Evolutionary conservation across 2,888 invertebrate species (phyloP), one percentile per base, ranked within the genome.

Genomic region (Cephus rjabovi): DNA sequence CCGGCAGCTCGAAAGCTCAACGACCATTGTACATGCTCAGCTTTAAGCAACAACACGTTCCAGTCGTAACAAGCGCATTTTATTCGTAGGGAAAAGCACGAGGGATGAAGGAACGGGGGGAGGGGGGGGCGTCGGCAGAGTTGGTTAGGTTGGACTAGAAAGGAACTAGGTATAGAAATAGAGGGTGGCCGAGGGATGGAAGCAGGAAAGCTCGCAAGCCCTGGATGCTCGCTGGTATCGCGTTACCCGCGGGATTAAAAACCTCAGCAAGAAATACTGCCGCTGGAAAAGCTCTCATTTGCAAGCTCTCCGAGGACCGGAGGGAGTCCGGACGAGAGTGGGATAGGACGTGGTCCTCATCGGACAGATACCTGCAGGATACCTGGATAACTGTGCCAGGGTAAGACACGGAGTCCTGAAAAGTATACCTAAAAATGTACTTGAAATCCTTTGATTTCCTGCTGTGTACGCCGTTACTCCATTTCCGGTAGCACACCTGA

Each of bases 261-360:
- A 86, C 85, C 87, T 85, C 85, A 80, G 85, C 84, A 88, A 88
- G 88, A 89, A 89, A 89, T 88, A 87, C 84, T 86, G 87, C 85
- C 81, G 83, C 83, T 84, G 86, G 83, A 83, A 86, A 87, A 86
- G 87, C 87, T 87, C 88, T 89, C 89, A 89, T 89, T 89, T 89
- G 87, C 87, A 87, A 89, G 85, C 88, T 84, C 82, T 15, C 40
- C 40, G 40, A 40, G 40, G 40, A 40, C 40, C 40, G 15, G 40
- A 15, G 15, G 40, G 15, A 40, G 6, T 40, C 40, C 15, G 6
- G 15, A 40, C 15, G 15, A 40, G 40, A 15, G 40, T 15, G 15
- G 40, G 40, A 40, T 40, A 40, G 40, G 15, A 40, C 40, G 40
- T 15, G 40, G 15, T 40, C 40, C 6, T 15, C 40, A 6, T 40